Evolutionary conservation across 2,888 invertebrate genomes (phyloP), one percentile per base, ranked within the genome.

Genomic region (Tribolium freemani): DNA sequence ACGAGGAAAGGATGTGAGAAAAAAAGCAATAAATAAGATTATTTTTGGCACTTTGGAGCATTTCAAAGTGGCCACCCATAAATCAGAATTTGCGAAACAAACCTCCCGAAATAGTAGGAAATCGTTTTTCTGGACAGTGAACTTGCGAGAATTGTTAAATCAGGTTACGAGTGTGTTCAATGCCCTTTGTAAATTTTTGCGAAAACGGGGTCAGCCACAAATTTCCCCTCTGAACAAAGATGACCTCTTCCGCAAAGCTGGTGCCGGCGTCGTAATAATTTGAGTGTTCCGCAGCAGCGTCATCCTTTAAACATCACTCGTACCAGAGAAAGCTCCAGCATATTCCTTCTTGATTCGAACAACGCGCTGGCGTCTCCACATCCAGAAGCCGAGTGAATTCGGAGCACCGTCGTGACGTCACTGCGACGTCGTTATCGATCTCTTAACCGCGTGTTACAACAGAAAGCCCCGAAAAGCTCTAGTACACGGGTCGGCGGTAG

Each of bases 401-500:
- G 61, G 64, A 68, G 48, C 71, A 50, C 57, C 73, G 69, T 72
- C 77, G 82, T 86, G 85, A 86, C 86, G 85, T 86, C 85, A 86
- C 82, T 86, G 86, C 86, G 85, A 85, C 85, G 84, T 84, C 84
- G 84, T 82, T 85, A 86, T 86, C 86, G 86, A 86, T 86, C 71
- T 69, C 72, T 60, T 58, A 63, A 84, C 85, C 85, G 85, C 86
- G 86, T 85, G 86, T 84, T 66, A 63, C 80, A 78, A 78, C 82
- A 77, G 81, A 82, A 83, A 82, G 82, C 80, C 78, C 76, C 76
- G 72, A 80, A 81, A 80, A 79, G 79, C 77, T 76, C 78, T 69
- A 73, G 77, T 77, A 76, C 70, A 74, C 77, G 75, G 78, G 72
- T 75, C 76, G 75, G 75, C 57, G 74, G 72, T 68, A 44, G 74